Base-by-base conservation (phyloP, 2,888 invertebrate species). In the Lapara coniferarum region DNA sequence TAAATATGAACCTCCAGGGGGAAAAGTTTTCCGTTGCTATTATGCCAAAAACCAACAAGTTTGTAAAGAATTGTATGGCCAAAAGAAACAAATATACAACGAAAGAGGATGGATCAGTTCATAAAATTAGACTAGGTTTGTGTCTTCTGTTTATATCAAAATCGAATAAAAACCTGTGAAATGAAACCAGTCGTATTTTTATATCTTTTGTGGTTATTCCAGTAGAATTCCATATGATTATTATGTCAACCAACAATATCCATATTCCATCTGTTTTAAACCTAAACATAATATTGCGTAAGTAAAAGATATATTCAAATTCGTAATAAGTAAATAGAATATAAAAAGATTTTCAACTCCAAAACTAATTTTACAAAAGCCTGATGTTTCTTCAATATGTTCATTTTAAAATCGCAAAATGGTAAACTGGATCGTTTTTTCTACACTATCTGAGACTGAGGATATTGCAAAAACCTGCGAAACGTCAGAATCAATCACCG, bases 41-140 rank as follows among this genome's bases (percentile, higher is more conserved):
- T 90, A 88, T 70, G 90, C 87, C 10, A 84, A 91, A 0, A 84
- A 79, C 66, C 93, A 93, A 76, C 92, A 93, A 76, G 73, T 92
- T 70, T 93, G 92, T 72, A 91, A 90, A 76, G 76, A 77, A 69
- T 53, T 84, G 66, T 80, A 81, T n/a, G 72, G 72, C 2, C 7
- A 49, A 13, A 10, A 19, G 13, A 49, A 46, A 46, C 71, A 75
- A 10, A 12, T 49, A 68, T 85, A 84, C 68, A 82, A 84, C 56
- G 74, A 78, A 53, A 80, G 85, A 37, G 78, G 78, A 69, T 85
- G 81, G 80, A 10, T 75, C 30, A 59, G 25, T 49, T 13, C 19
- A 4, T 72, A 71, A 72, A 71, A 53, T 37, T 37, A 37, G 37
- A 37, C 37, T 37, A 68, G 69, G 55, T 10, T 51, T 59, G 25